Percentiles rank a stretch among this genome's conserved stretches.
These are phyloP conservation scores for Agrochola lychnidis DNA, from an alignment of 2,888 invertebrate genomes.

Conservation along the genomic window DNA sequence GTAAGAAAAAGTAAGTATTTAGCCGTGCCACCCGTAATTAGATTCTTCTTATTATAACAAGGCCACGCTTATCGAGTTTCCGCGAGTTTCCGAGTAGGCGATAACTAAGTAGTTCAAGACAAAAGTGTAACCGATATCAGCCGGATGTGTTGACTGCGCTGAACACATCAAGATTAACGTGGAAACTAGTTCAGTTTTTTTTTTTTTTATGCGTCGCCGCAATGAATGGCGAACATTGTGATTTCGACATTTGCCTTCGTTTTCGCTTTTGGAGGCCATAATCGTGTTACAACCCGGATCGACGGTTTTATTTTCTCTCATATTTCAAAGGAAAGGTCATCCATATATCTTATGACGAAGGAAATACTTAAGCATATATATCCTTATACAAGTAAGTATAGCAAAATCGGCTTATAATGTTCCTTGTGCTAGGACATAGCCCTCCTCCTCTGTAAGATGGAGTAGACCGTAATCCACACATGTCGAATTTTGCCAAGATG, in stretches of 20 bases:
- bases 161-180: neutral
- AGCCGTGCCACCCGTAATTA: neutral
- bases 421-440: neutral
- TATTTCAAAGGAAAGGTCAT: neutral
- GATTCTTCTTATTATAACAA: slow-evolving; percentile 19
- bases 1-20: neutral
- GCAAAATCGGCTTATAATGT: neutral
- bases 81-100: slow-evolving; percentile 4
- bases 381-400: neutral
- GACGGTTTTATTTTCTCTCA: neutral
- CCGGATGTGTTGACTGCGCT: slow-evolving; percentile 25
- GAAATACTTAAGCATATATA: neutral
- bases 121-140: slow-evolving; percentile 5
- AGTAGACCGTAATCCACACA: neutral
- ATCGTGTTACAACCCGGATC: no score
- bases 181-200: neutral
- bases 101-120: neutral
- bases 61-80: slow-evolving; percentile 32
- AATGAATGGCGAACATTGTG: neutral
- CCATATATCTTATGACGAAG: neutral
- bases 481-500: neutral
- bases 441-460: neutral
- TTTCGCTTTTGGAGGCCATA: neutral
- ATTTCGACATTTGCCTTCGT: neutral
- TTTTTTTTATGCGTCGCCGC: neutral